Evolutionary conservation across 2,797 vertebrate genomes (phyloP).

Genomic region (Paramormyrops hopkinsi): DNA sequence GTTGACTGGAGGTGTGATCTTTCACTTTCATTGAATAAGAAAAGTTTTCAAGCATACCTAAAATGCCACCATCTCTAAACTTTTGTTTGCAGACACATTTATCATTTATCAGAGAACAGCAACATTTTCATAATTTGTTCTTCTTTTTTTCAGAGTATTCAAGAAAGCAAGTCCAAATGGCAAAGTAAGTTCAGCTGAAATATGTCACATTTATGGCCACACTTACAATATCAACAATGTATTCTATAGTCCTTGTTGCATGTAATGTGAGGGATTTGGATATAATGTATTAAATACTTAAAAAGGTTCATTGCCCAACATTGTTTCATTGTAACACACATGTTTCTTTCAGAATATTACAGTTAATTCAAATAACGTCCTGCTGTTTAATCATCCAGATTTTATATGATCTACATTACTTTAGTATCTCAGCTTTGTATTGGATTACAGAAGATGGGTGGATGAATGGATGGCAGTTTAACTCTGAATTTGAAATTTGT

Average conservation of each 20-base stretch:
- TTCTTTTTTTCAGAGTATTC: conserved; percentile 76
- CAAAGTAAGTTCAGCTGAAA: conserved; percentile 67
- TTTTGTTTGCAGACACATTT: neutral
- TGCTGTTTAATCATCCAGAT: neutral
- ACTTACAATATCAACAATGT: neutral
- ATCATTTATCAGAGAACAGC: neutral
- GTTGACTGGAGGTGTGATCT: neutral
- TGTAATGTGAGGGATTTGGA: neutral
- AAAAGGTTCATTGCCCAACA: neutral
- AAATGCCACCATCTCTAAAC: neutral
- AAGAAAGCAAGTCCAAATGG: conserved; percentile 98
- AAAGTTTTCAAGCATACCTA: neutral
- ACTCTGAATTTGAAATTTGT: neutral
- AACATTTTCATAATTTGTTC: neutral
- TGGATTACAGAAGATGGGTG: neutral
- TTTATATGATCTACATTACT: neutral
- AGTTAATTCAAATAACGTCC: neutral
- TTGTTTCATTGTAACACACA: neutral
- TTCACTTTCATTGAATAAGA: neutral
- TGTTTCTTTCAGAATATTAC: neutral
- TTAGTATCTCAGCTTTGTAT: neutral
- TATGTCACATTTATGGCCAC: neutral
- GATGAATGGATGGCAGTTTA: neutral
- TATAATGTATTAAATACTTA: neutral
- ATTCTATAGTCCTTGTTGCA: neutral